Percentiles rank a stretch among this genome's conserved stretches.
These are phyloP conservation scores for Pocillopora grandis DNA, from an alignment of 92 coral and sea anemone species.

Conservation along the genomic window DNA sequence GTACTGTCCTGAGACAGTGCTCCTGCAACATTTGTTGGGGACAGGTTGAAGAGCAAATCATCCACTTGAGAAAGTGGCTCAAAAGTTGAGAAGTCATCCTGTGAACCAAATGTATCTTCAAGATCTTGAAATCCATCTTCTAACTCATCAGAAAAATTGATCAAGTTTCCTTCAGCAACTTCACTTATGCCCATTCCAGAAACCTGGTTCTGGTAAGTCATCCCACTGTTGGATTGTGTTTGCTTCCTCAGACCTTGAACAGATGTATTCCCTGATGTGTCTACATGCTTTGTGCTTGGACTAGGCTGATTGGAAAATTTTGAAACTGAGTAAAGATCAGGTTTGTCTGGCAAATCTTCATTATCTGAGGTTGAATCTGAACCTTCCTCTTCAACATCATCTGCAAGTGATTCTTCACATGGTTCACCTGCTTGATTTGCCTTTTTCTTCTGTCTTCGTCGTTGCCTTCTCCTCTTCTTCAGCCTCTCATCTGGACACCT, in stretches of 20 bases:
- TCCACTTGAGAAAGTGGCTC: constrained; percentile 56
- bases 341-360: constrained; percentile 24
- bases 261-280: too few species aligned
- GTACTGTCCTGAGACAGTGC: constrained; percentile 36
- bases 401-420: background rate
- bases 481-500: background rate
- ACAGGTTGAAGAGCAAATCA: constrained; percentile 14
- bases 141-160: constrained; percentile 25
- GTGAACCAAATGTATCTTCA: constrained; percentile 15
- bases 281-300: too few species aligned
- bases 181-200: background rate
- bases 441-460: constrained; percentile 1
- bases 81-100: constrained; percentile 17
- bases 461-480: constrained; percentile 8
- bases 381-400: constrained; percentile 4
- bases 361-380: constrained; percentile 24
- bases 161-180: constrained; percentile 36
- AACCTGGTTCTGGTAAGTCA: background rate
- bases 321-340: constrained; percentile 30
- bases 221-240: background rate
- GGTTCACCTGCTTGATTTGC: background rate
- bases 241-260: background rate
- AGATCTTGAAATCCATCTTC: constrained; percentile 28
- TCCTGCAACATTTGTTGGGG: constrained; percentile 1
- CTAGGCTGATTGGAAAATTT: constrained; percentile 4